Evolutionary conservation across 92 coral and sea anemone species (phyloP).

Genomic region (Paramuricea clavata): DNA sequence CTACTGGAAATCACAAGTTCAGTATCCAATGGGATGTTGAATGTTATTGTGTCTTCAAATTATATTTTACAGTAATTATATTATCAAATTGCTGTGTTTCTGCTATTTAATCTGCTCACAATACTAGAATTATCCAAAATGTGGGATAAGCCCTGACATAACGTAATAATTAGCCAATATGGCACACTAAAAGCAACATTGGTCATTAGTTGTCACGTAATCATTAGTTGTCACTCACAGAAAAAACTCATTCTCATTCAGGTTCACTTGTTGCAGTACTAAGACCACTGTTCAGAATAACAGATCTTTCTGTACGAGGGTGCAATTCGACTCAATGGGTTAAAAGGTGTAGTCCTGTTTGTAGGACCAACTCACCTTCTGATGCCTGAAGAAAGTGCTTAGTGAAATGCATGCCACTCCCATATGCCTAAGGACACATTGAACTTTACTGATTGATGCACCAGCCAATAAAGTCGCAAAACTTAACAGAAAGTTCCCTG

Average conservation of each 20-base stretch:
- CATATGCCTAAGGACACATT: constrained; percentile 70
- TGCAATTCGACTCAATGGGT: neutral
- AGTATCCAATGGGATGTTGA: too few relatives aligned
- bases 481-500: constrained; percentile 73
- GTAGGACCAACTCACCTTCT: constrained; percentile 52
- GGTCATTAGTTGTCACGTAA: too few relatives aligned
- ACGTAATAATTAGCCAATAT: too few relatives aligned
- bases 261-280: too few relatives aligned
- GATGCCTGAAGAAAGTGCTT: constrained; percentile 67
- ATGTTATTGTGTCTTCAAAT: too few relatives aligned
- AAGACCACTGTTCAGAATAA: too few relatives aligned
- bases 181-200: too few relatives aligned
- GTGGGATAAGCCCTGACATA: neutral
- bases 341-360: neutral
- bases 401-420: constrained; percentile 68
- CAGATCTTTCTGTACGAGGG: neutral
- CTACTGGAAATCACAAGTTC: too few relatives aligned
- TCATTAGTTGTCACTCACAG: too few relatives aligned
- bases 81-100: neutral
- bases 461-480: constrained; percentile 76
- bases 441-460: constrained; percentile 61
- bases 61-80: too few relatives aligned
- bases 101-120: neutral
- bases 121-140: neutral
- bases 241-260: too few relatives aligned